Evolutionary conservation across 2,113 vertebrate species (phyloP).

Genomic region (Cyanoderma ruficeps): DNA sequence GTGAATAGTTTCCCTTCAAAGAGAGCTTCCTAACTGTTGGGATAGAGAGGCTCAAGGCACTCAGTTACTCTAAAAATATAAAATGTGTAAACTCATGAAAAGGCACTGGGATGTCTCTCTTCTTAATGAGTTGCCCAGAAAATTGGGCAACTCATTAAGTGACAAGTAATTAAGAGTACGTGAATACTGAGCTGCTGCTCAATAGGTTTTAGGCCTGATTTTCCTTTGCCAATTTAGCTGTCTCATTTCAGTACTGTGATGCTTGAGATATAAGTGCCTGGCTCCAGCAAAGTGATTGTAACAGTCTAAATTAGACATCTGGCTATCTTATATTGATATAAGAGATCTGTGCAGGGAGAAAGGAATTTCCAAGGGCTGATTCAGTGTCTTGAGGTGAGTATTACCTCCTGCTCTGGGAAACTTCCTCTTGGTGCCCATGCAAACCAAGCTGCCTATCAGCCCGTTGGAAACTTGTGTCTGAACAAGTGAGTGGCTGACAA

Average conservation of each 20-base stretch:
- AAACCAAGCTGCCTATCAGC: background rate
- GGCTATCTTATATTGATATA: background rate
- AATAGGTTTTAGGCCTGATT: background rate
- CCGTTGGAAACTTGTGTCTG: fast-evolving
- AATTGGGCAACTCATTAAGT: background rate
- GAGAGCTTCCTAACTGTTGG: background rate
- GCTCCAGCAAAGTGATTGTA: background rate
- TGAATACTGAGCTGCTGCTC: background rate
- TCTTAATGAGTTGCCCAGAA: too few species aligned
- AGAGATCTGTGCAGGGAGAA: background rate
- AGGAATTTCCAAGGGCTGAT: background rate
- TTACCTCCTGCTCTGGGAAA: background rate
- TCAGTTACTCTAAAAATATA: background rate
- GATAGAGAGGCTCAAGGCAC: background rate
- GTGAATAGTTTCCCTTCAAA: background rate
- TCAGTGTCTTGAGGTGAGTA: background rate
- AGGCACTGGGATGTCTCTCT: background rate
- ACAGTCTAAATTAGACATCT: background rate
- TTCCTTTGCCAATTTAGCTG: background rate
- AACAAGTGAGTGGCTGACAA: background rate
- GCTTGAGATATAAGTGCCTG: background rate
- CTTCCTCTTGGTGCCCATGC: background rate
- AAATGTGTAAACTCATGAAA: background rate
- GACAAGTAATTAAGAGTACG: background rate
- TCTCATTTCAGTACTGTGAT: background rate